These are phyloP conservation scores for Myripristis murdjan DNA, from an alignment of 2,797 vertebrate species.

Conservation along the genomic window DNA sequence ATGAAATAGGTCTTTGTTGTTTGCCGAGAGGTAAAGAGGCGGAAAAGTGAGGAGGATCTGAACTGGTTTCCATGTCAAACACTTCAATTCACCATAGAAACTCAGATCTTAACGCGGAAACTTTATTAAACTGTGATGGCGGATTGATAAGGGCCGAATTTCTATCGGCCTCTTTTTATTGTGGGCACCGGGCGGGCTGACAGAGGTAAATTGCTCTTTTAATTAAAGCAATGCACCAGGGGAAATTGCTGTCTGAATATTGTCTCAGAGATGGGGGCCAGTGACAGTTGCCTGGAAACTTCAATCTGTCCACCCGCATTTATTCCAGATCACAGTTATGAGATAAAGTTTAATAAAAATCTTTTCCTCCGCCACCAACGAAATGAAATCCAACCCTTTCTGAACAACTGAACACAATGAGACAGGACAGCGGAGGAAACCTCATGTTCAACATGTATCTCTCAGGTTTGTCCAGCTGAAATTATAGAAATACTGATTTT, in stretches of 20 bases:
- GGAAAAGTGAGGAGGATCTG: conserved; percentile 91
- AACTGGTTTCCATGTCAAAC: conserved; percentile 91
- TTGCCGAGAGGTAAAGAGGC: conserved; percentile 94
- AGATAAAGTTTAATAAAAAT: conserved; percentile 94
- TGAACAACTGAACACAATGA: conserved; percentile 91
- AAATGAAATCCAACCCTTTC: conserved; percentile 88
- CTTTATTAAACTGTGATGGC: conserved; percentile 98
- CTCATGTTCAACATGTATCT: conserved; percentile 99
- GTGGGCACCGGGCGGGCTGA: conserved; percentile 88
- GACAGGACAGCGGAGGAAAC: conserved; percentile 94
- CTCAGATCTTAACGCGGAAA: conserved; percentile 91
- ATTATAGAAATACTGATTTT: conserved; percentile 36
- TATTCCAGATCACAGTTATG: conserved; percentile 91
- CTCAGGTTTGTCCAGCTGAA: conserved; percentile 89
- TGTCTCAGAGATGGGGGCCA: conserved; percentile 89
- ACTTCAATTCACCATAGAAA: conserved; percentile 93
- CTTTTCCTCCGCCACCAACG: conserved; percentile 81
- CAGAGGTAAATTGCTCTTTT: conserved; percentile 95
- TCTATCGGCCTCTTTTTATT: conserved; percentile 89
- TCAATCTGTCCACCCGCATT: conserved; percentile 89
- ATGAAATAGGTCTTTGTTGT: conserved; percentile 86
- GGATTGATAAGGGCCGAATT: conserved; percentile 92
- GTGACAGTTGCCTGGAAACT: conserved; percentile 95
- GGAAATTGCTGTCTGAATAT: conserved; percentile 98
- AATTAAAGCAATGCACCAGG: conserved; percentile 96